A percentile compares a stretch with the other conserved stretches of the same genome.
phyloP scores from a whole-genome alignment of 2,797 vertebrate genomes.

The Catostomus latipinnis region DNA sequence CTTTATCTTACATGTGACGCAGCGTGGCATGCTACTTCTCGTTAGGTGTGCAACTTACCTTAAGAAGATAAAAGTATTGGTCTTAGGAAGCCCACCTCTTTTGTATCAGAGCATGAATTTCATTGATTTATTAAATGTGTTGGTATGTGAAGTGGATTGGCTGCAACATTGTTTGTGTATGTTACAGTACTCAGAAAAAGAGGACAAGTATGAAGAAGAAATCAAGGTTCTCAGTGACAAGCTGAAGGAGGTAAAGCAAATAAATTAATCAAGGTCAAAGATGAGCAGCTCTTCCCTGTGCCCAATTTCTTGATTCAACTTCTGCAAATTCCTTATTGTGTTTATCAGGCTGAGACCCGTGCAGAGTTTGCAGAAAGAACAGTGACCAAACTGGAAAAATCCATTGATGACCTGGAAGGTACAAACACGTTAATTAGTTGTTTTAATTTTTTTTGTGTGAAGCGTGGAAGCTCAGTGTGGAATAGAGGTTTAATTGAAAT shows the following conservation, averaged over 20 bases:
- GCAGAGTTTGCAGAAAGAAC: constrained; percentile 98
- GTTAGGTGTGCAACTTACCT: too few species aligned
- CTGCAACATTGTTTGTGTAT: constrained; percentile 34
- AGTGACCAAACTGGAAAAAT: constrained; percentile 98
- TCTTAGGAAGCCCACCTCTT: too few species aligned
- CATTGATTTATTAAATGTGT: neutral
- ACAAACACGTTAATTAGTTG: constrained; percentile 56
- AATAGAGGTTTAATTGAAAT: neutral
- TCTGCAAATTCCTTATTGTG: constrained; percentile 10
- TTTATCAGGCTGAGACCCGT: constrained; percentile 91
- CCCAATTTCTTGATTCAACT: constrained; percentile 1
- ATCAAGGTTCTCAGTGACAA: constrained; percentile 92
- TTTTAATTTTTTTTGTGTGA: neutral
- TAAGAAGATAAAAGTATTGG: too few species aligned
- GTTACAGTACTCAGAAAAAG: constrained; percentile 96
- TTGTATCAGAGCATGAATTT: too few species aligned
- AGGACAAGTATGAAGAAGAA: constrained; percentile 99
- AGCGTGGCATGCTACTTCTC: too few species aligned
- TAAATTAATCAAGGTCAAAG: neutral
- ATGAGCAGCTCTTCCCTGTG: neutral
- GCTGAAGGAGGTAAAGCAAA: constrained; percentile 80
- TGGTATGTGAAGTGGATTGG: neutral
- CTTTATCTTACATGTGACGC: too few species aligned
- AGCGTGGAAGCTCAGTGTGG: neutral
- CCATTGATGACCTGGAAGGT: constrained; percentile 99